Percentiles rank a stretch among this genome's conserved stretches.
phyloP scores from a whole-genome alignment of 2,797 vertebrate genomes.

The Hipposideros larvatus region DNA sequence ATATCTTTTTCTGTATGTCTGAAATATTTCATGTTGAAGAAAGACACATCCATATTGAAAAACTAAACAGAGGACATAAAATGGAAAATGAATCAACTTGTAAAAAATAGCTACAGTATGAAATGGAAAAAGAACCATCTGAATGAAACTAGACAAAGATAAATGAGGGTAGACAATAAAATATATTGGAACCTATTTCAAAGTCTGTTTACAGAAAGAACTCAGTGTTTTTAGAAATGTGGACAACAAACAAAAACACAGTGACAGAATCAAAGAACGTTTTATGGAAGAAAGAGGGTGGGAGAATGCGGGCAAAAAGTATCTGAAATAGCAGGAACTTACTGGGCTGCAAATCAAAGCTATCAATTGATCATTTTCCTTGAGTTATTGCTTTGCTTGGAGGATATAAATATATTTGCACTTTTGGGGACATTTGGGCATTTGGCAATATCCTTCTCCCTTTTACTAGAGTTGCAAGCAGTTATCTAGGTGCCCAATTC shows the following conservation, averaged over 20 bases:
- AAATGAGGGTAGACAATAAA: constrained; percentile 71
- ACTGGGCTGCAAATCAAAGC: not conserved
- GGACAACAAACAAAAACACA: constrained; percentile 40
- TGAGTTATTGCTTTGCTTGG: not conserved
- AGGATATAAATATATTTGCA: not conserved
- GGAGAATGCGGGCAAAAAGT: not conserved
- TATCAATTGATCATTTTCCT: not conserved
- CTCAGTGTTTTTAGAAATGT: constrained; percentile 54
- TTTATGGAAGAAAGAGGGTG: not conserved
- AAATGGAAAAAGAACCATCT: constrained; percentile 59
- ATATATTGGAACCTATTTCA: constrained; percentile 70
- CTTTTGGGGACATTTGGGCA: not conserved
- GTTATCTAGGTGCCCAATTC: not conserved
- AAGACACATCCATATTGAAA: constrained; percentile 26
- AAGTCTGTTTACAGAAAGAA: constrained; percentile 61
- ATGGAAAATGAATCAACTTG: constrained; percentile 56
- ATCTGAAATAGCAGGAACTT: not conserved
- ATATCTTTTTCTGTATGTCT: not conserved
- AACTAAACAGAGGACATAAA: constrained; percentile 58
- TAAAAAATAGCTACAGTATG: constrained; percentile 50
- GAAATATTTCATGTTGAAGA: constrained; percentile 51
- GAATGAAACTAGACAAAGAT: constrained; percentile 78
- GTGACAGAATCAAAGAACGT: not conserved
- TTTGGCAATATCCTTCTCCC: not conserved
- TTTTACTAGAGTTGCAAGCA: not conserved